Evolutionary conservation across 2,888 invertebrate species (phyloP), one percentile per base, ranked within the genome.

Genomic region (Uropetala carovei): DNA sequence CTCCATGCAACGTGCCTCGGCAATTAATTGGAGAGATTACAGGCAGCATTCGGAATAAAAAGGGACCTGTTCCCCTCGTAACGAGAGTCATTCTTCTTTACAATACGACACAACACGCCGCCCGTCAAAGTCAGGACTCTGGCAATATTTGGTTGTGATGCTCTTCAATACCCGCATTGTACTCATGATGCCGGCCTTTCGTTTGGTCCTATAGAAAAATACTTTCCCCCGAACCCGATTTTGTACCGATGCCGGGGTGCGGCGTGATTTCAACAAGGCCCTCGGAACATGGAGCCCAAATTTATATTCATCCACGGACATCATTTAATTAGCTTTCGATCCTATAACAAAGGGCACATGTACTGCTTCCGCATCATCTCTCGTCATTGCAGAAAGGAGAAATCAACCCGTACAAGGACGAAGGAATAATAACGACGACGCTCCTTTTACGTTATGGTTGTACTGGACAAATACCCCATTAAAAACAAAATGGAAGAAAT

Each of bases 21-120:
- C 43, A 43, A 75, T 75, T 75, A 75, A 75, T 75, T 75, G 27
- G 75, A 27, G 22, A 75, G 75, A 75, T 75, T 75, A 75, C 22
- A 14, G 27, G 75, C 22, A 22, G 75, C 75, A 75, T 75, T 75
- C 22, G 75, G 22, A 5, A 27, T 75, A 75, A 75, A 75, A 75
- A 75, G 22, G 27, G 27, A 22, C 75, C 68, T 16, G 9, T n/a
- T 10, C 75, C 75, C 13, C 43, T 43, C 43, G 43, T 43, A 43
- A 43, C 43, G 43, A 43, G 43, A 43, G 43, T 43, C 43, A 43
- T 43, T 43, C 43, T 43, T 43, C 43, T 43, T 22, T 22, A 75
- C 75, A 75, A 75, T 27, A 22, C 13, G 22, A 75, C 27, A 27
- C 22, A 68, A 68, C n/a, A 22, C 68, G 16, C 22, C 75, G 75